These are phyloP conservation scores for Stenurella melanura DNA, from an alignment of 2,888 invertebrate genomes.

Conservation along the genomic window DNA sequence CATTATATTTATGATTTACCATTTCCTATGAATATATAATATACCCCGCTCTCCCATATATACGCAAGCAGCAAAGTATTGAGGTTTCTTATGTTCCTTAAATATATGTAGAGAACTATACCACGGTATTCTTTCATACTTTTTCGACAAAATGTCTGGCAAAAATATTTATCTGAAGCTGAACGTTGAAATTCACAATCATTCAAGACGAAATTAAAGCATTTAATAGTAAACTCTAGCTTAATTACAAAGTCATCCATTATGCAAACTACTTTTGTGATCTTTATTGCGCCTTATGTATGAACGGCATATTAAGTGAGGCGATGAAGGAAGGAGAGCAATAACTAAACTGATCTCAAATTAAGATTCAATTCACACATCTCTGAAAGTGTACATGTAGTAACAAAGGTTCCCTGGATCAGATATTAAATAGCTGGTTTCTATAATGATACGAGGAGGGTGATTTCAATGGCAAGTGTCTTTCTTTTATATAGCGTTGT, in stretches of 20 bases:
- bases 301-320: conserved; percentile 25
- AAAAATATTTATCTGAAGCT: neutral
- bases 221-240: conserved; percentile 23
- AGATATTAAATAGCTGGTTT: conserved; percentile 59
- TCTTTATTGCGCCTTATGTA: conserved; percentile 31
- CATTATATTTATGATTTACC: too few relatives aligned
- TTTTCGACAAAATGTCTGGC: neutral
- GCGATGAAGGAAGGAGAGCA: conserved; percentile 15
- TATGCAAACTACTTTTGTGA: conserved; percentile 39
- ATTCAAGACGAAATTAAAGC: conserved; percentile 12
- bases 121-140: too few relatives aligned
- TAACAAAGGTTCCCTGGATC: conserved; percentile 61
- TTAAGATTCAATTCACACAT: conserved; percentile 59
- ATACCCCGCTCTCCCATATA: too few relatives aligned
- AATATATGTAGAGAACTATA: too few relatives aligned
- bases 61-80: too few relatives aligned
- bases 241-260: conserved; percentile 34
- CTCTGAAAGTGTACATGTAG: conserved; percentile 59
- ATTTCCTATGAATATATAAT: too few relatives aligned
- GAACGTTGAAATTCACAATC: neutral
- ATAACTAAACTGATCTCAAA: conserved; percentile 48
- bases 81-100: too few relatives aligned
- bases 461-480: conserved; percentile 8
- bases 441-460: conserved; percentile 9
- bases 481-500: neutral